Conservation (phyloP, 1,140 invertebrate genomes). For the Plectrocnemia conspersa region DNA sequence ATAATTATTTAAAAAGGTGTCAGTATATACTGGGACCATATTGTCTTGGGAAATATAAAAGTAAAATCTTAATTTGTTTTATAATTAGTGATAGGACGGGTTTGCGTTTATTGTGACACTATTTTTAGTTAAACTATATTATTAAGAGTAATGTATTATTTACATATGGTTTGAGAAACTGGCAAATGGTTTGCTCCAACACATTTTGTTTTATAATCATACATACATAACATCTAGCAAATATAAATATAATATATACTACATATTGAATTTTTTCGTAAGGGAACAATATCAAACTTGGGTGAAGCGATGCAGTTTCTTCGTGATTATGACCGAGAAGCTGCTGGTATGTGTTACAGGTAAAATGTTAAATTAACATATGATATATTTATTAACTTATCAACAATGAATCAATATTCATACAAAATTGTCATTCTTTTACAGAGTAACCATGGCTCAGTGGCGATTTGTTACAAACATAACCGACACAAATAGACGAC, state of each 20-base stretch:
- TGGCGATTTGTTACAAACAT: constrained; percentile 78
- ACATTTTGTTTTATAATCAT: no score
- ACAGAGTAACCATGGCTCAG: constrained; percentile 60
- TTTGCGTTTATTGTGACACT: no score
- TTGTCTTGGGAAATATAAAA: no score
- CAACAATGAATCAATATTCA: background rate
- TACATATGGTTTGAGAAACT: no score
- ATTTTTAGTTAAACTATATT: no score
- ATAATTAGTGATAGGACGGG: no score
- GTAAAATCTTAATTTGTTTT: no score
- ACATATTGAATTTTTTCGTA: constrained; percentile 23
- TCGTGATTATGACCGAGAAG: constrained; percentile 66
- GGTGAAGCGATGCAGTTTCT: constrained; percentile 67
- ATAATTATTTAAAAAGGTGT: no score
- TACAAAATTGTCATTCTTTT: background rate
- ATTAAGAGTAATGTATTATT: no score
- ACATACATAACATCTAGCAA: no score
- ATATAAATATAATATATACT: constrained; percentile 11
- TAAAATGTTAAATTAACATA: constrained; percentile 8
- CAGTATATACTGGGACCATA: no score
- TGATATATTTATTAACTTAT: background rate
- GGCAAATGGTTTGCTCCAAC: no score
- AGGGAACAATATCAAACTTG: constrained; percentile 68
- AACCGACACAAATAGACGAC: constrained; percentile 63
- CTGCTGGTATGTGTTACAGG: constrained; percentile 64